Percentiles rank a stretch among this genome's conserved stretches.
These are phyloP conservation scores for Lepidurus arcticus DNA, from an alignment of 1,140 invertebrate genomes.

Conservation along the genomic window DNA sequence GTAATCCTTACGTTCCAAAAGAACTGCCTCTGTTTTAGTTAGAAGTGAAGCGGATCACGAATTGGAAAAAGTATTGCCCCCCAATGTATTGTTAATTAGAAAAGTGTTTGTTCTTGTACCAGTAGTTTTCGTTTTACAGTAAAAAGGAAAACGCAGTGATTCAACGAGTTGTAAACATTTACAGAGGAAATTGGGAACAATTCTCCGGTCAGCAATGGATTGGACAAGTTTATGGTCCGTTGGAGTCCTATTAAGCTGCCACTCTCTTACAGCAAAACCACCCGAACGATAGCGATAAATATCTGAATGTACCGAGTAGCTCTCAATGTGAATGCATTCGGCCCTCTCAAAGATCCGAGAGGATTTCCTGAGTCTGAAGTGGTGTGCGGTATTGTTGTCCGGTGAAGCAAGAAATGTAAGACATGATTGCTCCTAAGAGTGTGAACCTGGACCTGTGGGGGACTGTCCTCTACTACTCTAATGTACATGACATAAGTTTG, in stretches of 20 bases:
- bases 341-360: neutral
- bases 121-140: neutral
- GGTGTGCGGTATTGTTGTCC: neutral
- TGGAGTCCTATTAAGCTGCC: neutral
- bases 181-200: no score
- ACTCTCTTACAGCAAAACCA: neutral
- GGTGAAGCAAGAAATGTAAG: neutral
- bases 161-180: no score
- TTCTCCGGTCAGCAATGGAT: neutral
- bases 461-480: neutral
- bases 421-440: neutral
- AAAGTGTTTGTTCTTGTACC: neutral
- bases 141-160: no score
- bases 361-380: no score
- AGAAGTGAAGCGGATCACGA: neutral
- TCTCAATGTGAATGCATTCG: slow-evolving; percentile 13
- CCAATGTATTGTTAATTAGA: neutral
- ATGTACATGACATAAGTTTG: no score
- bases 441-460: neutral
- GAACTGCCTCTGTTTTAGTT: no score
- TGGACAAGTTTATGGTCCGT: neutral
- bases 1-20: no score
- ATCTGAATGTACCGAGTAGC: slow-evolving; percentile 22
- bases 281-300: slow-evolving; percentile 10
- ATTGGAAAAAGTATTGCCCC: slow-evolving; percentile 11